Percentiles rank a stretch among this genome's conserved stretches.
phyloP scores from a whole-genome alignment of 2,113 vertebrate species.

The Trichomycterus rosablanca region DNA sequence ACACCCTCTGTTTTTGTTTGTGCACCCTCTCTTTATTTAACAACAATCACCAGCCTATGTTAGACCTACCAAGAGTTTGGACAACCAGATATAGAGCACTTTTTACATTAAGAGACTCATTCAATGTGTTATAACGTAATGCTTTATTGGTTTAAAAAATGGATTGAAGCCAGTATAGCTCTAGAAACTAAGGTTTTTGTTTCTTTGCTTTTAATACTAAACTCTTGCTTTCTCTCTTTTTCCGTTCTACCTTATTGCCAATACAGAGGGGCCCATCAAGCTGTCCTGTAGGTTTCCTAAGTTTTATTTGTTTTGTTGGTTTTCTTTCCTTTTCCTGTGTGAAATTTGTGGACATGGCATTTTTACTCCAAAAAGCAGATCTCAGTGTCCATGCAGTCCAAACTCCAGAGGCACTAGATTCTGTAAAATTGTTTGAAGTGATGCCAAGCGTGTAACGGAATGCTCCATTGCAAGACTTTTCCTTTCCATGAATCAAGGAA shows the following conservation, averaged over 20 bases:
- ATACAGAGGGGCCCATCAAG: conserved; percentile 83
- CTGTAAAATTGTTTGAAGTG: conserved; percentile 8
- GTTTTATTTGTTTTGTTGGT: conserved; percentile 18
- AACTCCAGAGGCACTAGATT: conserved; percentile 9
- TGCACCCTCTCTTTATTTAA: too few relatives aligned
- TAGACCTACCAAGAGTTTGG: too few relatives aligned
- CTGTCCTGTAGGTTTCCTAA: conserved; percentile 61
- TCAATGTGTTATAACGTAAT: too few relatives aligned
- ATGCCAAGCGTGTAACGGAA: conserved; percentile 27
- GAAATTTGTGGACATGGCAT: conserved; percentile 53
- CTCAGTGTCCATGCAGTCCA: conserved; percentile 5
- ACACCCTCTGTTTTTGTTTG: too few relatives aligned
- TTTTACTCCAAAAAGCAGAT: conserved; percentile 42
- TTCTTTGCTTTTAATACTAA: too few relatives aligned
- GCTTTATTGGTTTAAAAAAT: too few relatives aligned
- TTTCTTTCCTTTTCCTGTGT: conserved; percentile 30
- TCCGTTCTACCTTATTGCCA: conserved; percentile 34
- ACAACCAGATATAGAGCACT: too few relatives aligned
- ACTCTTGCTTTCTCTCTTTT: conserved; percentile 21
- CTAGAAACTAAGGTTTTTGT: too few relatives aligned
- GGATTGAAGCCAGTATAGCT: too few relatives aligned
- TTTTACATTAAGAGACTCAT: too few relatives aligned
- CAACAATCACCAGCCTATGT: too few relatives aligned
- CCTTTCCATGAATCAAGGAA: not conserved
- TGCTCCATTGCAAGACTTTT: conserved; percentile 15